A percentile compares a stretch with the other conserved stretches of the same genome.
These are phyloP conservation scores for Neodiprion pinetum DNA, from an alignment of 1,140 invertebrate species.

Conservation along the genomic window DNA sequence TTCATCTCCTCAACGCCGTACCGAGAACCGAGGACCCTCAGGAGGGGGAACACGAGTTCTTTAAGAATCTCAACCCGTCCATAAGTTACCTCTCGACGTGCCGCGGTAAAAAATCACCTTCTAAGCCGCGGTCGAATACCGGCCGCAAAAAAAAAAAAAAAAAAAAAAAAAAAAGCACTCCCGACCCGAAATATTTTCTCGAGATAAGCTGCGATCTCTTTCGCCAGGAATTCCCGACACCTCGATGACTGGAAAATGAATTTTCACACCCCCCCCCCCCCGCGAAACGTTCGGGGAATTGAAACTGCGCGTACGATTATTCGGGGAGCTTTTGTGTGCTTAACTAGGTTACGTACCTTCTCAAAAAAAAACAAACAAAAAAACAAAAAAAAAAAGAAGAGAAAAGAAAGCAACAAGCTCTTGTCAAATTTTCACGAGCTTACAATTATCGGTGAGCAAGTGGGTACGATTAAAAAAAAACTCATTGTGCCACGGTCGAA, in stretches of 20 bases:
- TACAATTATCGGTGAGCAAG: no score
- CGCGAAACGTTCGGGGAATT: no score
- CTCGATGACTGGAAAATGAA: background rate
- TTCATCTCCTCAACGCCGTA: background rate
- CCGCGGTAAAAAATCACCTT: slow-evolving; percentile 1
- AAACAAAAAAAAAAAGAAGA: no score
- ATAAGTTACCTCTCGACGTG: slow-evolving; percentile 10
- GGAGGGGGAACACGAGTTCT: background rate
- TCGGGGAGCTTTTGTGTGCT: no score
- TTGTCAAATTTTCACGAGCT: no score
- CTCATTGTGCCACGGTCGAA: no score
- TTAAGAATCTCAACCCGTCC: slow-evolving; percentile 14
- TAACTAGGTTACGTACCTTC: no score
- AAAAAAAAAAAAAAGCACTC: background rate
- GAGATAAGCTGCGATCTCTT: background rate
- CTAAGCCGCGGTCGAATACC: background rate
- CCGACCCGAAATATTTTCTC: background rate
- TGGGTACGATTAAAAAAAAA: no score
- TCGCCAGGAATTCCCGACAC: background rate
- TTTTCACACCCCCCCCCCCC: background rate
- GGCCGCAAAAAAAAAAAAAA: background rate
- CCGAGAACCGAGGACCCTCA: background rate
- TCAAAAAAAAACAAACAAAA: no score
- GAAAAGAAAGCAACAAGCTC: no score
- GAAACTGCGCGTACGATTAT: no score